Evolutionary conservation across 2,888 invertebrate species (phyloP).

Genomic region (Plagodis dolabraria): DNA sequence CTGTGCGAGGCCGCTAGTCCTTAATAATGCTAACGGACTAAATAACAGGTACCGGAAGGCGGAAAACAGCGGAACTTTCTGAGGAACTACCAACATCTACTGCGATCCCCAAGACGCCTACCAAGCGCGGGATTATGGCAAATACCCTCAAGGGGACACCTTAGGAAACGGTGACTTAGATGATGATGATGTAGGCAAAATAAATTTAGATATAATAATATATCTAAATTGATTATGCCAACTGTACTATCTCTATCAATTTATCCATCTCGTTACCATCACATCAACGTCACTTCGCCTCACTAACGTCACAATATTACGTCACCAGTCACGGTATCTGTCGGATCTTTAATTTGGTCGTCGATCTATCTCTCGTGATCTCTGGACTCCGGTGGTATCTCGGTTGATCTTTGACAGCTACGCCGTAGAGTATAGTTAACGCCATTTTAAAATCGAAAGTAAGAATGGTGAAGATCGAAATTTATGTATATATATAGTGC

Average conservation of each 20-base stretch:
- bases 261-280: slow-evolving; percentile 11
- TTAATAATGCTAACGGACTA: too few species aligned
- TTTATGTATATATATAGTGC: too few species aligned
- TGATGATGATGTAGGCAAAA: too few species aligned
- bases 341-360: slow-evolving; percentile 19
- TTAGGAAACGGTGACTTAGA: too few species aligned
- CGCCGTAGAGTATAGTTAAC: background rate
- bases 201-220: too few species aligned
- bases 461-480: background rate
- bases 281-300: slow-evolving; percentile 30
- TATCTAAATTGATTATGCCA: slow-evolving; percentile 1
- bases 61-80: too few species aligned
- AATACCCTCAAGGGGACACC: too few species aligned
- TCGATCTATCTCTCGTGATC: background rate
- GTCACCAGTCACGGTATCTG: slow-evolving; percentile 24
- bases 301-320: slow-evolving; percentile 29
- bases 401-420: slow-evolving; percentile 1
- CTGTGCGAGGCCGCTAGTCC: too few species aligned
- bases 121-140: too few species aligned
- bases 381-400: background rate
- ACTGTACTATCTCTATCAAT: slow-evolving; percentile 18
- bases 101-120: too few species aligned
- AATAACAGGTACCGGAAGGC: too few species aligned
- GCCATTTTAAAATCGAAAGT: slow-evolving; percentile 22
- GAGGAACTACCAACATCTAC: too few species aligned